Base-by-base conservation (phyloP, 1,140 invertebrate species). In the Dolichoris vasculosae region DNA sequence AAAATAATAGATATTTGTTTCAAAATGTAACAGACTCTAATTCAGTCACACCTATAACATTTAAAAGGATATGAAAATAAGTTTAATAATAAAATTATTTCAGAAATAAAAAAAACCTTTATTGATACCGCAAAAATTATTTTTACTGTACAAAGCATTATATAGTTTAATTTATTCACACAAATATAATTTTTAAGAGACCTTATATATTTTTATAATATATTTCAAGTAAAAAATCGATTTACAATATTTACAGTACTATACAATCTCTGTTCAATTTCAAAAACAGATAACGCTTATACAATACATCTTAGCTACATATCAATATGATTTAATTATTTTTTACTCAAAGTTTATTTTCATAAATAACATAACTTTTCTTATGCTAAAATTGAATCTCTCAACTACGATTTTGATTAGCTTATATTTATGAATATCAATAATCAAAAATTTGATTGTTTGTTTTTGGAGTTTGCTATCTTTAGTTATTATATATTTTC, bases 181-280 rank as follows among this genome's bases (percentile, higher is more conserved):
- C 64, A 79, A 48, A 84, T 35, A 46, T 78, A 30, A 32, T 78
- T 79, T 80, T 35, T 26, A 75, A 80, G 64, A 71, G 7, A 17
- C 67, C 40, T 77, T 67, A 20, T 40, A 82, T 73, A 75, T 30
- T 75, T 38, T 55, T 64, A 23, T 77, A 76, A 67, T 40, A 64
- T 64, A 35, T 69, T 79, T 80, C 3, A 23, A 73, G 3, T 79
- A 43, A 1, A 43, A 71, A 59, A 26, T 84, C n/a, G 35, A 75
- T 85, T 81, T 82, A 84, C 83, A 84, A 38, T 86, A 86, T 82
- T 46, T 82, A 86, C 85, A 86, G 3, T 82, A 51, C 40, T 86
- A 82, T 82, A 86, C 85, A 82, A 63, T 82, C 59, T 69, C 51
- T 82, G 73, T 76, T 82, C 71, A 38, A 9, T 46, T 40, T 67